Evolutionary conservation across 64 coral and sea anemone species (phyloP).

Genomic region (Catalaphyllia jardinei): DNA sequence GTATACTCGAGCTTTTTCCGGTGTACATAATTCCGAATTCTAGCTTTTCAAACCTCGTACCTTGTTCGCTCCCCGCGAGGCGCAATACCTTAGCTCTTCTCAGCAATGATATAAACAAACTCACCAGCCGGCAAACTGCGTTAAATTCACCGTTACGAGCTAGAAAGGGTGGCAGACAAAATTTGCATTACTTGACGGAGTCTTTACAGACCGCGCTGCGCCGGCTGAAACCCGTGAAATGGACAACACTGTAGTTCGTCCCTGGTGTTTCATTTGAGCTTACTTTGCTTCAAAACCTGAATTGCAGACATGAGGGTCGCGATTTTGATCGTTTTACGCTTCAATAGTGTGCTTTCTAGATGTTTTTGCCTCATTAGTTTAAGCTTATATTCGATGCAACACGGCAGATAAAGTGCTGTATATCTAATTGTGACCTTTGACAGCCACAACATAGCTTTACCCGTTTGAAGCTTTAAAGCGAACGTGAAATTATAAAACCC

Average conservation of each 20-base stretch:
- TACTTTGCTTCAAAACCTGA: background rate
- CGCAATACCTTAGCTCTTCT: background rate
- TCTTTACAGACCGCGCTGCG: conserved; percentile 4
- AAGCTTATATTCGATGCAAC: conserved; percentile 38
- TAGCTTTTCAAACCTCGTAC: background rate
- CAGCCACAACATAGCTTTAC: conserved; percentile 37
- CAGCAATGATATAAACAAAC: background rate
- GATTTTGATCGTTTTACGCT: background rate
- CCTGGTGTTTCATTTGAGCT: background rate
- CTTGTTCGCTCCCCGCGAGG: conserved; percentile 6
- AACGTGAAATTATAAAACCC: background rate
- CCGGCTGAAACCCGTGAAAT: background rate
- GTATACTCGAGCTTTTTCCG: conserved; percentile 25
- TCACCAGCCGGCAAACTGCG: conserved; percentile 16
- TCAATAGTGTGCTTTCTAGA: background rate
- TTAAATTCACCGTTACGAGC: conserved; percentile 18
- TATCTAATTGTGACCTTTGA: conserved; percentile 47
- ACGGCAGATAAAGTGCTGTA: conserved; percentile 33
- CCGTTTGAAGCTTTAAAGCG: conserved; percentile 1
- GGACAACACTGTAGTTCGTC: background rate
- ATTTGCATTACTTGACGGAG: conserved; percentile 43
- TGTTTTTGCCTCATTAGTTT: background rate
- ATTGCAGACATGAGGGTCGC: background rate
- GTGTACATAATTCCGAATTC: conserved; percentile 28
- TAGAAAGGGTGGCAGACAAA: background rate